These are phyloP conservation scores for Lithobates sylvaticus DNA, from an alignment of 2,797 vertebrate species.

Conservation along the genomic window DNA sequence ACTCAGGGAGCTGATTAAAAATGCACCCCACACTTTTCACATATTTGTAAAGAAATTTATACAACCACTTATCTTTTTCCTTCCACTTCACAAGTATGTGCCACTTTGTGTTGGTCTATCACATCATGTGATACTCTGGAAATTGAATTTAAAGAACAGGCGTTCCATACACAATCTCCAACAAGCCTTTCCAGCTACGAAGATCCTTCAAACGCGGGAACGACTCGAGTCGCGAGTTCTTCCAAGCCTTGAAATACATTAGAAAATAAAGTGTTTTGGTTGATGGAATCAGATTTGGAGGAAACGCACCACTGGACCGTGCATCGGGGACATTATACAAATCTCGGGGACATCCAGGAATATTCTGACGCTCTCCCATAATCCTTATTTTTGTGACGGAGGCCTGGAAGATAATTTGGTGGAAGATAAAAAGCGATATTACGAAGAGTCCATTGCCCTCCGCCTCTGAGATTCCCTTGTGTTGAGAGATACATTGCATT, in stretches of 20 bases:
- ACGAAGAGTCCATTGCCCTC: neutral
- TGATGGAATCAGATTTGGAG: slow-evolving; percentile 15
- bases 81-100: too few relatives aligned
- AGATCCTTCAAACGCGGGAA: neutral
- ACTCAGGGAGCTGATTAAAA: too few relatives aligned
- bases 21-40: too few relatives aligned
- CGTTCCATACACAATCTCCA: neutral
- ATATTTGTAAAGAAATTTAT: too few relatives aligned
- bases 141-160: neutral
- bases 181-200: neutral
- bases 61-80: too few relatives aligned
- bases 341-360: slow-evolving; percentile 16
- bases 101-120: too few relatives aligned
- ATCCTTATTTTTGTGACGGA: slow-evolving; percentile 32
- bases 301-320: neutral
- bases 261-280: slow-evolving; percentile 17
- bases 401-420: slow-evolving; percentile 6
- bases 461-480: neutral
- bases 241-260: slow-evolving; percentile 29
- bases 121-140: neutral
- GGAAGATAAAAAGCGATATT: slow-evolving; percentile 10
- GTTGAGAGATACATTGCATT: neutral
- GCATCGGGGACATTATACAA: slow-evolving; percentile 20
- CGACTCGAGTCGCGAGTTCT: neutral
- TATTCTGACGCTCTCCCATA: slow-evolving; percentile 1